Evolutionary conservation across 2,797 vertebrate species (phyloP), one percentile per base, ranked within the genome.

Genomic region (Fistularia commersonii): DNA sequence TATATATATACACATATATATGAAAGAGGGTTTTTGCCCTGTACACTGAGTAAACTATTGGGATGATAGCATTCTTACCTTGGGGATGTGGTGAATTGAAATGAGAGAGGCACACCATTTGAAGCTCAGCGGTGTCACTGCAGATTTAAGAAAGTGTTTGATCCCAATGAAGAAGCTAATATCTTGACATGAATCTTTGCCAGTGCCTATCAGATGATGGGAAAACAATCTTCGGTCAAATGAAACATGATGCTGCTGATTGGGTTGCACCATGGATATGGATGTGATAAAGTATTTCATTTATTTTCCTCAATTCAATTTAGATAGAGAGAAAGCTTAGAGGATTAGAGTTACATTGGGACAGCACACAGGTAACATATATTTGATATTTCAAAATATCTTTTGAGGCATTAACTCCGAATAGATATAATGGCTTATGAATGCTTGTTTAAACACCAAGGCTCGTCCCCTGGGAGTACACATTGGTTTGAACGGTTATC

Each of bases 21-120:
- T 2, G 4, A 23, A 23, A 23, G 23, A 23, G 23, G 61, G 43
- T 57, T 60, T 67, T 61, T 48, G 66, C 48, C 35, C 43, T 48
- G 53, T 67, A 74, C 54, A 50, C 23, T 23, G 23, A 23, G 48
- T 6, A 64, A 66, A 53, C 74, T 59, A 54, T 77, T 72, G 64
- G 59, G 54, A 61, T 57, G 65, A 72, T 64, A 58, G 63, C 8
- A 1, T 48, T 38, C 63, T 84, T 71, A 81, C 77, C 78, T 76
- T 76, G 73, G 69, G 71, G 77, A 81, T 64, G 76, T 77, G 73
- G 77, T 54, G 56, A 73, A 74, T 61, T 70, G 72, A 81, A 76
- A 76, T 74, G 62, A 82, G 68, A 72, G 65, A 68, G 44, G 50
- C 58, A 53, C 39, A 54, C 41, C 59, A 69, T 71, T 74, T 72